Conservation (phyloP, 2,888 invertebrate genomes). For the Charanyca ferruginea region DNA sequence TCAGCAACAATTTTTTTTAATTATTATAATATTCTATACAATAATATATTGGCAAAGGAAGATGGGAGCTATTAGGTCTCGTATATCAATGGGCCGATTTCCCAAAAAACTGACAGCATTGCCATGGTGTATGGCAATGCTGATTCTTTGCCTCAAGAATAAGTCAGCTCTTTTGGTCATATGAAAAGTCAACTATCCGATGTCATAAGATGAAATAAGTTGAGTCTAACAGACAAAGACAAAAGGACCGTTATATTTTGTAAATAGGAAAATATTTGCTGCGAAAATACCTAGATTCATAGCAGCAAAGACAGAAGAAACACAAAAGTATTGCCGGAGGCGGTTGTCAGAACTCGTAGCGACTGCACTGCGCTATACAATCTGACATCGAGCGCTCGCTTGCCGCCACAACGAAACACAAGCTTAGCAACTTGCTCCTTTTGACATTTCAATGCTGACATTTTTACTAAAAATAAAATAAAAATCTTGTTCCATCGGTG, state of each 20-base stretch:
- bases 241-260: slow-evolving; percentile 15
- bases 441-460: slow-evolving; percentile 34
- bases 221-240: neutral
- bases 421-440: slow-evolving; percentile 37
- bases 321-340: slow-evolving; percentile 48
- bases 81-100: too few relatives aligned
- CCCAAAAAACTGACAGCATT: too few relatives aligned
- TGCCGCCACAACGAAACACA: slow-evolving; percentile 26
- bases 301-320: slow-evolving; percentile 31
- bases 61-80: too few relatives aligned
- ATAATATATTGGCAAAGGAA: too few relatives aligned
- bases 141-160: too few relatives aligned
- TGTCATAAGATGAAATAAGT: neutral
- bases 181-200: too few relatives aligned
- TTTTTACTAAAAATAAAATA: slow-evolving; percentile 18
- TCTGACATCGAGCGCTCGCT: slow-evolving; percentile 41
- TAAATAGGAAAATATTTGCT: slow-evolving; percentile 12
- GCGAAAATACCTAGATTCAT: slow-evolving; percentile 4
- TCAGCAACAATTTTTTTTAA: too few relatives aligned
- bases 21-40: too few relatives aligned
- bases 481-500: neutral
- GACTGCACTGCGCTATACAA: slow-evolving; percentile 42
- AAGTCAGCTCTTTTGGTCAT: too few relatives aligned
- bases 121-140: too few relatives aligned
- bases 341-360: slow-evolving; percentile 51